Evolutionary conservation across 2,888 invertebrate species (phyloP).

Genomic region (Carpatolechia fugitivella): DNA sequence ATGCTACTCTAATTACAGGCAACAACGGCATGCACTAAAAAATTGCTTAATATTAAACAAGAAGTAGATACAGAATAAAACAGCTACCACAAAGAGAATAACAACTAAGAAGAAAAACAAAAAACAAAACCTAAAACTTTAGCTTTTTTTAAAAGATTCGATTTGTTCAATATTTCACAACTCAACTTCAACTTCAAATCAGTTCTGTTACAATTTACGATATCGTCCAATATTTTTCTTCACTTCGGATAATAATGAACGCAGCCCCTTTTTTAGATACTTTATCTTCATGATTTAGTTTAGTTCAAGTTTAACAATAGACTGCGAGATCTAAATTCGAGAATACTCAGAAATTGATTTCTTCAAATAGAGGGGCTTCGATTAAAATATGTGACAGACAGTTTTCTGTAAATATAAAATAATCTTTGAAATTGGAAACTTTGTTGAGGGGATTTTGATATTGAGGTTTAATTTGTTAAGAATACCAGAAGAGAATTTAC

Average conservation of each 20-base stretch:
- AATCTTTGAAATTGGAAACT: neutral
- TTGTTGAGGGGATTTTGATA: neutral
- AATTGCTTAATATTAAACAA: too few species aligned
- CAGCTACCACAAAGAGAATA: too few species aligned
- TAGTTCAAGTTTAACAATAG: neutral
- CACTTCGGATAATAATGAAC: conserved; percentile 37
- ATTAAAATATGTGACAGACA: neutral
- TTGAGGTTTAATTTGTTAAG: neutral
- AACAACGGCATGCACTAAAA: too few species aligned
- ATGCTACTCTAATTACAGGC: too few species aligned
- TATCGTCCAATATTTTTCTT: conserved; percentile 43
- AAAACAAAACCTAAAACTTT: too few species aligned
- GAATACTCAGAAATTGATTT: neutral
- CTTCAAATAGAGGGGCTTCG: conserved; percentile 23
- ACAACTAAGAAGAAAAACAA: too few species aligned
- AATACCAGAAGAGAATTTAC: neutral
- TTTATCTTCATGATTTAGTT: conserved; percentile 47
- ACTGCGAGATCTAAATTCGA: neutral
- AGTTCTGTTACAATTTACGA: conserved; percentile 47
- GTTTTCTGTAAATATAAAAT: neutral
- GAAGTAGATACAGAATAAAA: too few species aligned
- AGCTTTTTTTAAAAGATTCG: too few species aligned
- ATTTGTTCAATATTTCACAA: neutral
- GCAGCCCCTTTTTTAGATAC: conserved; percentile 31
- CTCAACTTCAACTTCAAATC: conserved; percentile 28